Evolutionary conservation across 1,140 invertebrate genomes (phyloP), one percentile per base, ranked within the genome.

Genomic region (Conopomorpha cramerella): DNA sequence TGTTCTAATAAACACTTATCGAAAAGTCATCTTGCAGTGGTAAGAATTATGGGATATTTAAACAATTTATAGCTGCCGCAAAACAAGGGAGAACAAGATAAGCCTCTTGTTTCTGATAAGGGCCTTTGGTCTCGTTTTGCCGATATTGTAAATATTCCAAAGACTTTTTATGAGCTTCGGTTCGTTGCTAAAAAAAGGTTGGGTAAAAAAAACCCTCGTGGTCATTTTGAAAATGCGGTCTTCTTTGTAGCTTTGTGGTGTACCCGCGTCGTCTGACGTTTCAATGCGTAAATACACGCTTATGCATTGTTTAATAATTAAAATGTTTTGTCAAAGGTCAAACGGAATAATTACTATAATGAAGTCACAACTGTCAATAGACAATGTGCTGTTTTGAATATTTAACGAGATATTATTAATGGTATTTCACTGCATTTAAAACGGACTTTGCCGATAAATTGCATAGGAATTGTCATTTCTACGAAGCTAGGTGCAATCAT

Each of bases 41-140:
- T 47, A 57, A 67, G 66, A 74, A 60, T 65, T 74, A 71, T 74
- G 55, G 62, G 42, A 61, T 67, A 67, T 74, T 74, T 65, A 67
- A 63, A 70, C 52, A 70, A 74, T 65, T 65, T 71, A 73, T 73
- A 52, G 63, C 55, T 33, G 56, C 53, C 55, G 55, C 57, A 74
- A 53, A 67, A 64, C 60, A 68, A 63, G 60, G 53, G 53, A 61
- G 51, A 45, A 35, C 33, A 39, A 64, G 62, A 73, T 71, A 71
- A 65, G 50, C 41, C 49, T 57, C 51, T 49, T 34, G 56, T 61
- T 63, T 42, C 50, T 53, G 65, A 73, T 70, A 66, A 57, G 31
- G 39, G 38, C 51, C 48, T 51, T 63, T 63, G 42, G 46, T 41
- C 33, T 30, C 12, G 33, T 43, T 46, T 51, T 60, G 54, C 59